Conservation (phyloP, 2,113 vertebrate species). For the Trachemys scripta region DNA sequence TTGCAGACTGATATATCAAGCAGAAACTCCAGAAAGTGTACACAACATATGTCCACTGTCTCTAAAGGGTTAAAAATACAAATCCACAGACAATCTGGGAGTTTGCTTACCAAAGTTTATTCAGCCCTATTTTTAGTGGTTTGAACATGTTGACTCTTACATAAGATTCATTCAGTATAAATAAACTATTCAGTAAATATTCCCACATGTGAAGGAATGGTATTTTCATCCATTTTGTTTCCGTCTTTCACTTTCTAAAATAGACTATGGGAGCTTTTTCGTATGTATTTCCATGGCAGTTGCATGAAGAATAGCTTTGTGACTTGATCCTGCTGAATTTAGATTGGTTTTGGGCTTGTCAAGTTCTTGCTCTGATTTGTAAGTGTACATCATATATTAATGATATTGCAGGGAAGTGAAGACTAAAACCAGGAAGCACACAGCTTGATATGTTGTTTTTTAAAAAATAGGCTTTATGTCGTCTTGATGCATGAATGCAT, state of each 20-base stretch:
- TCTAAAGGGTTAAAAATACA: constrained; percentile 40
- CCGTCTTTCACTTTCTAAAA: constrained; percentile 65
- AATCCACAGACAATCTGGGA: neutral
- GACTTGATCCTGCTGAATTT: neutral
- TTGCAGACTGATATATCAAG: neutral
- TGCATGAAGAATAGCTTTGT: neutral
- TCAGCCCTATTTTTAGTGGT: constrained; percentile 71
- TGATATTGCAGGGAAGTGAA: neutral
- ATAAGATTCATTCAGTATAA: constrained; percentile 73
- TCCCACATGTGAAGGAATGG: constrained; percentile 61
- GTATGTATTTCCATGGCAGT: neutral
- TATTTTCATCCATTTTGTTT: constrained; percentile 70
- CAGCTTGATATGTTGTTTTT: neutral
- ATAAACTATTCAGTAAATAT: constrained; percentile 74
- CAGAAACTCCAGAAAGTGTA: neutral
- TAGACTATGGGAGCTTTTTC: neutral
- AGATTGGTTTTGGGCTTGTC: neutral
- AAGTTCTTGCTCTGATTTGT: neutral
- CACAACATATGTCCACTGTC: neutral
- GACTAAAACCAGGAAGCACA: neutral
- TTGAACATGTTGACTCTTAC: constrained; percentile 78
- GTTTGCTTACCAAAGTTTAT: constrained; percentile 54
- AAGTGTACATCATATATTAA: neutral
- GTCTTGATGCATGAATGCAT: neutral
- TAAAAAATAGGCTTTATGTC: neutral